Percentiles rank a stretch among this genome's conserved stretches.
Conservation (phyloP, 1,140 invertebrate genomes). For the Patella vulgata region DNA sequence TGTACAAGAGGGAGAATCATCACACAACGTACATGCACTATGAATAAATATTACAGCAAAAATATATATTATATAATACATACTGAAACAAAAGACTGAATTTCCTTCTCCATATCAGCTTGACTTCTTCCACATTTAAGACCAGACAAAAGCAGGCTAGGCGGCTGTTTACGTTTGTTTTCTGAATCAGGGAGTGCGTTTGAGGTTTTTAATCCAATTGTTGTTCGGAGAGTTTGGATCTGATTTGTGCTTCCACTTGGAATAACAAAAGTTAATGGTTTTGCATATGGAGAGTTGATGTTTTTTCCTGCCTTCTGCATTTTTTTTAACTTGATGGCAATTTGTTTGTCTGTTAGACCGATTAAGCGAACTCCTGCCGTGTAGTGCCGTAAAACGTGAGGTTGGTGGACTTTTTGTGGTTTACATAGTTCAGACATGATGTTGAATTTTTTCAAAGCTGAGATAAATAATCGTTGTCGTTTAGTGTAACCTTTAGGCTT, state of each 20-base stretch:
- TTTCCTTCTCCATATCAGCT: no score
- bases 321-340: slow-evolving; percentile 37
- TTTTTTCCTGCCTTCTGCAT: slow-evolving; percentile 32
- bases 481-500: slow-evolving; percentile 10
- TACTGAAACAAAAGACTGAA: no score
- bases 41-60: no score
- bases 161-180: no score
- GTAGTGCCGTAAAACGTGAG: slow-evolving; percentile 49
- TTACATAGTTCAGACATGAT: slow-evolving; percentile 32
- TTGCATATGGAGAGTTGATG: slow-evolving; percentile 45
- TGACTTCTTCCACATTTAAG: no score
- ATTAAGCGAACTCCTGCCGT: slow-evolving; percentile 43
- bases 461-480: slow-evolving; percentile 42
- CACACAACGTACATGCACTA: no score
- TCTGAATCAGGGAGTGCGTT: no score
- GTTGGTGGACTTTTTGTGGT: slow-evolving; percentile 10
- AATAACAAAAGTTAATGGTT: slow-evolving; percentile 45
- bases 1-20: no score
- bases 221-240: not conserved
- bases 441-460: slow-evolving; percentile 41
- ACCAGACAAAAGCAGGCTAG: no score
- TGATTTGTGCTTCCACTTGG: slow-evolving; percentile 6
- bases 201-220: no score
- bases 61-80: no score
- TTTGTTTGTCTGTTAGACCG: slow-evolving; percentile 43